Percentiles rank a stretch among this genome's conserved stretches.
Evolutionary conservation across 2,113 vertebrate genomes (phyloP).

Genomic region (Megaptera novaeangliae): DNA sequence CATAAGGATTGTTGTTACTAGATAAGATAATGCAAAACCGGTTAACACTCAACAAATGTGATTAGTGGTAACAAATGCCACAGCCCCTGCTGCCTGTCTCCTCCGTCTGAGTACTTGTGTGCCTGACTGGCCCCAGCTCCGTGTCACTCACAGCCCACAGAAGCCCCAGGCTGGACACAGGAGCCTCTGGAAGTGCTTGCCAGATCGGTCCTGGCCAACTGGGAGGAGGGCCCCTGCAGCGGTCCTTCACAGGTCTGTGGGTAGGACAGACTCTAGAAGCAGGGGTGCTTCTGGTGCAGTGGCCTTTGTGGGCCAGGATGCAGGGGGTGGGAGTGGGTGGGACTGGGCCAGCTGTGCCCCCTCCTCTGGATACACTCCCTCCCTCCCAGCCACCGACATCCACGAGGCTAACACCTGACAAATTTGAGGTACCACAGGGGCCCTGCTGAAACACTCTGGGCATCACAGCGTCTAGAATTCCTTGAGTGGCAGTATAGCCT

Average conservation of each 20-base stretch:
- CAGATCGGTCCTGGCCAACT: neutral
- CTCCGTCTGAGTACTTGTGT: rapidly evolving
- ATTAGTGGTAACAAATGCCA: neutral
- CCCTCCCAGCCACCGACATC: too few species aligned
- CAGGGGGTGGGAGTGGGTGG: neutral
- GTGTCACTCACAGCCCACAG: neutral
- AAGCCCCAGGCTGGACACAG: neutral
- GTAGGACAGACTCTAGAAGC: neutral
- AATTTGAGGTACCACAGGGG: neutral
- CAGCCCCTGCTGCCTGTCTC: neutral
- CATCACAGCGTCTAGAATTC: neutral
- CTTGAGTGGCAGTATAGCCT: neutral
- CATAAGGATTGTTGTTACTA: neutral
- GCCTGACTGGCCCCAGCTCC: neutral
- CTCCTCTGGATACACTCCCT: neutral
- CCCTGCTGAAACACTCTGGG: neutral
- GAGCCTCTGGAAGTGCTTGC: neutral
- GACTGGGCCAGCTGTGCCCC: neutral
- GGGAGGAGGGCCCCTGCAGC: neutral
- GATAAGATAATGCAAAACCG: neutral
- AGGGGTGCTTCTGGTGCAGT: neutral
- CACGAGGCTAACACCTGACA: neutral
- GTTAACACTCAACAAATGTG: neutral
- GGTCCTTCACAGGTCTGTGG: neutral
- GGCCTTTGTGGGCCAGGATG: neutral